Base-by-base conservation (phyloP, 2,113 vertebrate genomes). In the Smithornis capensis region DNA sequence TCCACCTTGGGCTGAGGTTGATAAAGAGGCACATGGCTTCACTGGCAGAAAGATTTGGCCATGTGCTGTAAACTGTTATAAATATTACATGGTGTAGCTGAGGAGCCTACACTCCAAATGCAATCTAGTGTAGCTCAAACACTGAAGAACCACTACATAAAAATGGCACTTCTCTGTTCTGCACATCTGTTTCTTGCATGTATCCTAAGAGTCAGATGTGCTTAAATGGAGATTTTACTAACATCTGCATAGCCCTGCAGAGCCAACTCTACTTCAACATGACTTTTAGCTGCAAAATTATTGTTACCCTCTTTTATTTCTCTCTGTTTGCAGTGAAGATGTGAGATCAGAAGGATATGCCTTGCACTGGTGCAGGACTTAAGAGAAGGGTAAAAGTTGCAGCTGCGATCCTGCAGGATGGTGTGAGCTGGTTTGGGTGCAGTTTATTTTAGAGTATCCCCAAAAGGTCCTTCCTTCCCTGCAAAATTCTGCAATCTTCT, bases 121-220 rank as follows among this genome's bases (percentile, higher is more conserved):
- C 69, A 71, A 86, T 60, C 67, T 65, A 80, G 62, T 69, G 70
- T 95, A 80, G 69, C 49, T 95, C 78, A 85, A 92, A 91, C 42
- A 62, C 6, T 86, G 92, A 90, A 88, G 71, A 92, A 80, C 64
- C 27, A 88, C 45, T 83, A 80, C 53, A 88, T 90, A 92, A 94
- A 95, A 90, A 94, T 59, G 83, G 76, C 88, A 90, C 71, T 92
- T 94, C 76, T 57, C 86, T 82, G 33, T 65, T 86, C 76, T 83
- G 50, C 68, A 93, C 90, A 95, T 95, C 90, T 94, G 86, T 92
- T 95, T 95, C 92, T 93, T 86, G 45, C 64, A 70, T 90, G 63
- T 70, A 40, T 88, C 63, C 65, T 55, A 75, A 93, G 44, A 87
- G 57, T 88, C 55, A 59, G 67, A 88, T 79, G 50, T 90, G 75